Percentiles rank a stretch among this genome's conserved stretches.
These are phyloP conservation scores for Octonoba sinensis DNA, from an alignment of 2,888 invertebrate species.

Conservation along the genomic window DNA sequence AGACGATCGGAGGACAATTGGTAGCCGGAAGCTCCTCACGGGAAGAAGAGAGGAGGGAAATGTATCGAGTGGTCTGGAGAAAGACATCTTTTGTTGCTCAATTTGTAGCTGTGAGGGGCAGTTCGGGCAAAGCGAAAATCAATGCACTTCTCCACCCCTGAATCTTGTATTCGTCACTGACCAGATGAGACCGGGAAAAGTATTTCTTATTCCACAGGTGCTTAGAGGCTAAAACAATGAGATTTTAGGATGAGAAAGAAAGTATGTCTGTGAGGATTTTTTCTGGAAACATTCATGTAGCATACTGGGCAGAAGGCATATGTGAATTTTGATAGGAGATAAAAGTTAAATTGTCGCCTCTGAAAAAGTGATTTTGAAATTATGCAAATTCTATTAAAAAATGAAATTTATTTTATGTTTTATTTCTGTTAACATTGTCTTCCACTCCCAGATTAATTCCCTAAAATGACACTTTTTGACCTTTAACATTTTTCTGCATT, in stretches of 20 bases:
- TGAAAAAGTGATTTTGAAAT: no score
- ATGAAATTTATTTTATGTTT: no score
- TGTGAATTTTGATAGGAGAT: no score
- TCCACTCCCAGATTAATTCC: no score
- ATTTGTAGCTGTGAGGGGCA: conserved; percentile 23
- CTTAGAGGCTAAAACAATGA: neutral
- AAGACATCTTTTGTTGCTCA: conserved; percentile 40
- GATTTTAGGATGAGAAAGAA: neutral
- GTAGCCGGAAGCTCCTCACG: conserved; percentile 22
- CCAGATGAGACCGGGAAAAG: conserved; percentile 48
- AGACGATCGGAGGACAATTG: conserved; percentile 58
- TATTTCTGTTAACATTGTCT: no score
- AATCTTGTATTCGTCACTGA: conserved; percentile 30
- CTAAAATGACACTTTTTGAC: no score
- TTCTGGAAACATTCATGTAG: no score
- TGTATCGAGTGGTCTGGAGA: neutral
- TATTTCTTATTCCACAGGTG: conserved; percentile 38
- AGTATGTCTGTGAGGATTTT: neutral
- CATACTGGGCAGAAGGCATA: no score
- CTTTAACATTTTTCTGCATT: no score
- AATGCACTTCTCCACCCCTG: conserved; percentile 37
- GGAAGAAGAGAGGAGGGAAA: neutral
- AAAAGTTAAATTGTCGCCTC: no score
- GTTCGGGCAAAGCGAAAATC: conserved; percentile 54
- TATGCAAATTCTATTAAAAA: no score